Conservation (phyloP, 2,113 vertebrate genomes). For the Anthoscopus minutus region DNA sequence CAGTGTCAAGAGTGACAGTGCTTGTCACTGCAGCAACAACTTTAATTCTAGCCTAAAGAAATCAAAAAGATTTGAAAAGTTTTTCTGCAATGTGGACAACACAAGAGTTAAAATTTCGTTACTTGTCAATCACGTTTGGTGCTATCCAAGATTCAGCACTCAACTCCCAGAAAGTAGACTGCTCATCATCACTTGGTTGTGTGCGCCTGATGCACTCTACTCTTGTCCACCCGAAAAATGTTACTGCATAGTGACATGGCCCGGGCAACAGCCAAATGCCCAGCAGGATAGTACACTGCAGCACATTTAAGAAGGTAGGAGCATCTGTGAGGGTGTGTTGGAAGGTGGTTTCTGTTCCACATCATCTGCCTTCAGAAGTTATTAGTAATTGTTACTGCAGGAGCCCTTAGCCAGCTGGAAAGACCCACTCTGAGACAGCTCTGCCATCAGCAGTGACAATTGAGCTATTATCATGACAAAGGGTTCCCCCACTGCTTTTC, state of each 20-base stretch:
- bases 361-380: not conserved
- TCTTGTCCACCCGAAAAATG: not conserved
- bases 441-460: not conserved
- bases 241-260: rapidly evolving
- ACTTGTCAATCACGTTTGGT: not conserved
- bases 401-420: not conserved
- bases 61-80: not conserved
- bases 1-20: not conserved
- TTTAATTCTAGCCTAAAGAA: not conserved
- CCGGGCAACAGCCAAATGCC: not conserved
- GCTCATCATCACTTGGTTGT: not conserved
- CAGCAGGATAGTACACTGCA: not conserved
- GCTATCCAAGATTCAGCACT: not conserved
- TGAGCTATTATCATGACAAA: not conserved
- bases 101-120: not conserved
- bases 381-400: not conserved
- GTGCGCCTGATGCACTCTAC: not conserved
- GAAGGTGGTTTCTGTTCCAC: not conserved
- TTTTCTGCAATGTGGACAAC: not conserved
- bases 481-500: not conserved
- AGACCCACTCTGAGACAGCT: not conserved
- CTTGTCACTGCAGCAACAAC: not conserved
- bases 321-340: not conserved
- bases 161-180: not conserved
- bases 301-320: not conserved